Base-by-base conservation (phyloP, 2,113 vertebrate genomes). In the Corythornis cristatus region DNA sequence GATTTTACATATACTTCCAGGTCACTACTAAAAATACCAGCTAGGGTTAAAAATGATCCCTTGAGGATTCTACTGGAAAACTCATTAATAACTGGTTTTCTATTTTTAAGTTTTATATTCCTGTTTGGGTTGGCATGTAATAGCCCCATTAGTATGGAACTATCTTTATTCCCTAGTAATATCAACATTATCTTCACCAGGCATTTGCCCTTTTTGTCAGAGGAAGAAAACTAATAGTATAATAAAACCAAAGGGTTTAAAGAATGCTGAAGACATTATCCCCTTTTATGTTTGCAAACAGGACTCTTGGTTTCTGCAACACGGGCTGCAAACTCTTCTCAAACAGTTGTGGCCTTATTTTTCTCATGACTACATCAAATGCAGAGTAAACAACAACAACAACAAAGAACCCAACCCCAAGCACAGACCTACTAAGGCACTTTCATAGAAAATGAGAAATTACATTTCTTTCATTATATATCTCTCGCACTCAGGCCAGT, bases 391-490 rank as follows among this genome's bases (percentile, higher is more conserved):
- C 23, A 82, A 51, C 25, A 33, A 37, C 37, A 76, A 15, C 19
- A 67, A 6, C 14, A 15, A 31, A 43, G 28, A 11, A 50, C 22
- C 17, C 29, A 16, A 33, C 5, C 10, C 40, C 20, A 73, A 43
- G 33, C n/a, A 33, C 17, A 75, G 43, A 73, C 16, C 17, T 31
- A 35, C 25, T 31, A 9, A 4, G 3, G 21, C 0, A 0, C 18
- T 66, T 66, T 68, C 25, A 25, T 0, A 3, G 11, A 70, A 21
- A 56, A 48, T 1, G 7, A 81, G 29, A 77, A 90, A 82, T n/a
- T 12, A 29, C 1, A 1, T 46, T 77, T 28, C 28, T 66, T 62
- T 57, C n/a, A 46, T 37, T 51, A 64, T 4, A 31, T 25, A 33
- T 11, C 7, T 46, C n/a, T 51, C 1, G 1, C 10, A 14, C 29